phyloP scores from a whole-genome alignment of 2,888 invertebrate species.

The Pyralis farinalis region DNA sequence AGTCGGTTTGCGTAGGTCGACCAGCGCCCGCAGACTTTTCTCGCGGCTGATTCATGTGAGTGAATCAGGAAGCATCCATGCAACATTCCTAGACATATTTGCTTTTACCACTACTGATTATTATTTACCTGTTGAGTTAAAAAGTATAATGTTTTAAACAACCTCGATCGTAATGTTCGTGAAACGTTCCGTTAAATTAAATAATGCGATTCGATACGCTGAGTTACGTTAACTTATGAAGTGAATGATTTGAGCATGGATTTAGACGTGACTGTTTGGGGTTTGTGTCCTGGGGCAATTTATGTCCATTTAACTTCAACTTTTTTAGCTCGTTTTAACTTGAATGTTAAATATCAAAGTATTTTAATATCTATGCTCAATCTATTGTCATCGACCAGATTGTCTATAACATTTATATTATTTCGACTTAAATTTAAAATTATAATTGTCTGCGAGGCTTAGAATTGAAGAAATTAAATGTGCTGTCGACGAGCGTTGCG shows the following conservation, averaged over 20 bases:
- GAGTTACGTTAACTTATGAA: slow-evolving; percentile 6
- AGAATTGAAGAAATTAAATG: slow-evolving; percentile 13
- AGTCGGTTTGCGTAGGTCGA: background rate
- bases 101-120: background rate
- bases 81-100: background rate
- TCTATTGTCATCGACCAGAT: too few species aligned
- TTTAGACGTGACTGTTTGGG: background rate
- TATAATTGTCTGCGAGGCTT: background rate
- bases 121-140: background rate
- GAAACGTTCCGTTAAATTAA: background rate
- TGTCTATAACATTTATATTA: too few species aligned
- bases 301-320: too few species aligned
- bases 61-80: background rate
- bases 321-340: too few species aligned
- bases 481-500: slow-evolving; percentile 9
- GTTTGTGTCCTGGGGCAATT: too few species aligned
- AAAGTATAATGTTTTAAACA: background rate
- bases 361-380: too few species aligned
- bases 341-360: too few species aligned
- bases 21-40: background rate
- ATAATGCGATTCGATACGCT: slow-evolving; percentile 8
- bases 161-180: too few species aligned
- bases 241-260: slow-evolving; percentile 1
- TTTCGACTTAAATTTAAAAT: background rate
- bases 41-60: background rate